Base-by-base conservation (phyloP, 1,140 invertebrate genomes). In the Diachasma alloeum region DNA sequence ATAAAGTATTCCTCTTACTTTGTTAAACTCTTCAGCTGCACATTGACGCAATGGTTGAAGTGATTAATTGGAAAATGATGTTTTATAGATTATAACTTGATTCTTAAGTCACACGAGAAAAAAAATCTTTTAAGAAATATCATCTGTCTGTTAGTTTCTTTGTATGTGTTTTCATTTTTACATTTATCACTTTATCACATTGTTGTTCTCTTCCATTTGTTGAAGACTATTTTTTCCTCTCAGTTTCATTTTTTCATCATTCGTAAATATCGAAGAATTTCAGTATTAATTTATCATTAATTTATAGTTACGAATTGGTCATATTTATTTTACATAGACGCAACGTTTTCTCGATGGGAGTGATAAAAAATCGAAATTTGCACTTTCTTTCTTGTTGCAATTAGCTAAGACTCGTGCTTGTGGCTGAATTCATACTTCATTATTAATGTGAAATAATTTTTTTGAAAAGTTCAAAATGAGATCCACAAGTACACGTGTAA, bases 271-370 rank as follows among this genome's bases (percentile, higher is more conserved):
- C 59, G 13, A 31, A 4, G 24, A 26, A 63, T 63, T 53, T 63
- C 11, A 26, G 2, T 59, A 59, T 24, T 26, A 15, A 63, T 19
- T 63, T 26, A 63, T 26, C 19, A 8, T 63, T 31, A 63, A 26
- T 63, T 63, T 68, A 68, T 75, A 67, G 31, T 75, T 48, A 75
- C 73, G 39, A 75, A 75, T 75, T 75, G 73, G 73, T 75, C 73
- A 26, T 53, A 67, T 42, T 68, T 72, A 72, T 72, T 19, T 26
- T 31, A 68, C 67, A 46, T 48, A n/a, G 44, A 75, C 24, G 24
- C 59, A 63, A 63, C 59, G 4, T 10, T 26, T 6, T 31, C 24
- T n/a, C 59, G 24, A 63, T 24, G 6, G 59, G 15, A 26, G 5
- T 31, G 31, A 31, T 31, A 24, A 68, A 48, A 75, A 36, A 73